These are phyloP conservation scores for Ceratitis capitata DNA, from an alignment of 1,140 invertebrate species.

Conservation along the genomic window DNA sequence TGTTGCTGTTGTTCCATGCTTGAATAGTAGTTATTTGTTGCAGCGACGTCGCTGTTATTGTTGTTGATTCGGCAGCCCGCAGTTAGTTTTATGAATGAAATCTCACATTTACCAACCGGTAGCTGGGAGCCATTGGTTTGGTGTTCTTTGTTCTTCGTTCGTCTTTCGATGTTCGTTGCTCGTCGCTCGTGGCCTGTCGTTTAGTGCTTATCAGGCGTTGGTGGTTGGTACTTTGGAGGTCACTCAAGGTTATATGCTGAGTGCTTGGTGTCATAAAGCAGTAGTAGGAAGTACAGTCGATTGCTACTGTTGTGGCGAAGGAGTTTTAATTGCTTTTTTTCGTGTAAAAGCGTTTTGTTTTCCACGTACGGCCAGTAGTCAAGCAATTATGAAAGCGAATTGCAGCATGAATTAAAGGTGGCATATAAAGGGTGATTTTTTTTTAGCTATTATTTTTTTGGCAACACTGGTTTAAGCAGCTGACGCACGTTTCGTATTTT, in stretches of 20 bases:
- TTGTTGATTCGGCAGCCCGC: background rate
- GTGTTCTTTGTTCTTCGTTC: background rate
- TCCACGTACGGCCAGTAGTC: background rate
- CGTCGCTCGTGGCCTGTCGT: background rate
- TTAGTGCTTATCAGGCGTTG: constrained; percentile 1
- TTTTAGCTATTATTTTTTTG: too few relatives aligned
- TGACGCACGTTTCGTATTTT: too few relatives aligned
- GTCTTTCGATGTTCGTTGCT: background rate
- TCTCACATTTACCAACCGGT: background rate
- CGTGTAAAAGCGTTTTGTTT: background rate
- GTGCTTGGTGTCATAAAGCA: background rate
- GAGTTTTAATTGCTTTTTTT: too few relatives aligned
- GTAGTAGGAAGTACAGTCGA: background rate
- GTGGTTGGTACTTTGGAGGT: constrained; percentile 10
- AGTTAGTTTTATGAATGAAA: constrained; percentile 34
- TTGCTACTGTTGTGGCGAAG: background rate
- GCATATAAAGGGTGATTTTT: too few relatives aligned
- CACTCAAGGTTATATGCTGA: constrained; percentile 11
- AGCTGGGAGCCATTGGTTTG: background rate
- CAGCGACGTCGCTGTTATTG: background rate
- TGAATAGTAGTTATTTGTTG: constrained; percentile 1
- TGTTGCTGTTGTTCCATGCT: background rate
- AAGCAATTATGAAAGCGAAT: too few relatives aligned
- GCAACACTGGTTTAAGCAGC: too few relatives aligned
- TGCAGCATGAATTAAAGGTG: too few relatives aligned